phyloP scores from a whole-genome alignment of 1,140 invertebrate species.

The Geopemphigus sp. region DNA sequence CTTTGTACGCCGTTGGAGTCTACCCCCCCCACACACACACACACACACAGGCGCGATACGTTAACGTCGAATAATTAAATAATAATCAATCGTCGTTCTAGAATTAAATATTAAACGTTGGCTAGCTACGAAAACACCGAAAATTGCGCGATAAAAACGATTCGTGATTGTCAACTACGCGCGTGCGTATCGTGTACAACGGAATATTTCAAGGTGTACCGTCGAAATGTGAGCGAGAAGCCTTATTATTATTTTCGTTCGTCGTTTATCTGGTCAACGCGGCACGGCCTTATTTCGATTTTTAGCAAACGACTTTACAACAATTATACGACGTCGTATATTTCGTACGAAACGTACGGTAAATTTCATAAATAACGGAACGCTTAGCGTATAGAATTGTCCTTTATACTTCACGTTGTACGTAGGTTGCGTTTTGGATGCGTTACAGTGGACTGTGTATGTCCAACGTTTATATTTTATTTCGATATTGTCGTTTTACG shows the following conservation, averaged over 20 bases:
- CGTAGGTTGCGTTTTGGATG: neutral
- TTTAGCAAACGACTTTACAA: neutral
- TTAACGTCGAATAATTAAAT: neutral
- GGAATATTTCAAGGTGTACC: neutral
- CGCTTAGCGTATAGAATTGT: neutral
- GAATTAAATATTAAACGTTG: neutral
- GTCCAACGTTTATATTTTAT: neutral
- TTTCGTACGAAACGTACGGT: neutral
- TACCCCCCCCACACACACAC: too few species aligned
- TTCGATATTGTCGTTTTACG: neutral
- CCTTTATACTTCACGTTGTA: neutral
- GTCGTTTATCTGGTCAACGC: too few species aligned
- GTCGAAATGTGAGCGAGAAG: too few species aligned
- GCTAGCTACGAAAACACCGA: too few species aligned
- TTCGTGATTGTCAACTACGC: neutral
- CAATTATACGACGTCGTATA: neutral
- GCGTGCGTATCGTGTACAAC: neutral
- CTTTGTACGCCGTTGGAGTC: neutral
- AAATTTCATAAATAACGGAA: too few species aligned
- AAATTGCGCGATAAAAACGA: too few species aligned
- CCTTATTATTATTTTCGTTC: too few species aligned
- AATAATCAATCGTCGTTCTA: neutral
- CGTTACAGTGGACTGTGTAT: neutral
- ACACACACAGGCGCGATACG: neutral
- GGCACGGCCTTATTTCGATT: too few species aligned